Percentiles rank a stretch among this genome's conserved stretches.
phyloP scores from a whole-genome alignment of 2,797 vertebrate species.

The Acanthurus leucopareius region DNA sequence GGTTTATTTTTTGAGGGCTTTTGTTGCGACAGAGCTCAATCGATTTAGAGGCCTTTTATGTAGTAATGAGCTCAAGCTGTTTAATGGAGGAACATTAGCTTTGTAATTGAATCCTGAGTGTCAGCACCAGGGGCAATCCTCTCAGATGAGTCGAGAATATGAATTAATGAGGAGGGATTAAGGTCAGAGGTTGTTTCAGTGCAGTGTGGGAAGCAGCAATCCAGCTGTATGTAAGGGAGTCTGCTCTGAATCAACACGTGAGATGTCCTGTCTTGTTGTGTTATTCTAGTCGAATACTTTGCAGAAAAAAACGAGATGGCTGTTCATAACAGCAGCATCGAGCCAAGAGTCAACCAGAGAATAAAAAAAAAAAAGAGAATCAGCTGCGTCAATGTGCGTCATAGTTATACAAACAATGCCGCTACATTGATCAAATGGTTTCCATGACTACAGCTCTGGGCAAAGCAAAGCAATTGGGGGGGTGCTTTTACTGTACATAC shows the following conservation, averaged over 20 bases:
- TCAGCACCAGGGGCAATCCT: constrained; percentile 47
- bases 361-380: constrained; percentile 21
- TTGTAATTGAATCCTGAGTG: constrained; percentile 47
- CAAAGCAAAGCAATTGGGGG: constrained; percentile 22
- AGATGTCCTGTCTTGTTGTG: constrained; percentile 59
- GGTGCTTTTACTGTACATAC: constrained; percentile 19
- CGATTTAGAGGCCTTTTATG: constrained; percentile 46
- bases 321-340: constrained; percentile 48
- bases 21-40: constrained; percentile 36
- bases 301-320: constrained; percentile 23
- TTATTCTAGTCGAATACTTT: constrained; percentile 65
- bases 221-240: constrained; percentile 34
- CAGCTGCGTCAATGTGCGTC: constrained; percentile 56
- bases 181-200: constrained; percentile 60
- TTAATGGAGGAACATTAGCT: constrained; percentile 54
- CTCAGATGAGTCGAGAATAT: constrained; percentile 59
- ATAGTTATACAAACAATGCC: constrained; percentile 48
- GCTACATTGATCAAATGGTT: constrained; percentile 51
- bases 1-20: constrained; percentile 34
- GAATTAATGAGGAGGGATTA: constrained; percentile 66
- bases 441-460: constrained; percentile 50
- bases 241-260: constrained; percentile 68
- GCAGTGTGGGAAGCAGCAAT: constrained; percentile 47
- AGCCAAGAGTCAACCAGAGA: constrained; percentile 37
- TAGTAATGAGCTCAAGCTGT: constrained; percentile 54